phyloP scores from a whole-genome alignment of 2,797 vertebrate genomes.

The Petrocephalus schoutedeni region DNA sequence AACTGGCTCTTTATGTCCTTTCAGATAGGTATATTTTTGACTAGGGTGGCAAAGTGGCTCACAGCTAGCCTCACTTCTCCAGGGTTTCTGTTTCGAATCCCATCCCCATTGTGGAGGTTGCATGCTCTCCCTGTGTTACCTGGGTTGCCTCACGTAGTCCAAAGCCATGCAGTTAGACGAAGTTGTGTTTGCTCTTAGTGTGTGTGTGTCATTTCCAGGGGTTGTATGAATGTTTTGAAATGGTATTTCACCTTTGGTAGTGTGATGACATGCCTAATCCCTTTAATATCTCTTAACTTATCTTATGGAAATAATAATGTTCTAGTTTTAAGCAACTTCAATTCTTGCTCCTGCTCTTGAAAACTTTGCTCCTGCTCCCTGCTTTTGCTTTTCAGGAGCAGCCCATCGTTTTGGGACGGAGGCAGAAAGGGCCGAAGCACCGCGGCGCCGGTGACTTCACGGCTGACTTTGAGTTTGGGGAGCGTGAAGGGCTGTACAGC shows the following conservation, averaged over 20 bases:
- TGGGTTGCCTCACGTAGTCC: neutral
- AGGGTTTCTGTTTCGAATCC: neutral
- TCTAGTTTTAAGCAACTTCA: neutral
- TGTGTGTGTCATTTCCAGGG: neutral
- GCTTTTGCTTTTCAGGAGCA: conserved; percentile 49
- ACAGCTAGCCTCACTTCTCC: neutral
- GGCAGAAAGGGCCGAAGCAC: conserved; percentile 56
- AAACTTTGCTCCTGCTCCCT: neutral
- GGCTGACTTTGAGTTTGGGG: conserved; percentile 73
- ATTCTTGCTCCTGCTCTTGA: neutral
- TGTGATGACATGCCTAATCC: neutral
- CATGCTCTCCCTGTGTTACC: neutral
- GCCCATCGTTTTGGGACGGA: conserved; percentile 60
- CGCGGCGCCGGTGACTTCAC: conserved; percentile 65
- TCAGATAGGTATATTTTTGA: neutral
- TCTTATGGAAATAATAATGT: neutral
- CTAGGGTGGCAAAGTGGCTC: neutral
- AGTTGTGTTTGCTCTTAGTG: neutral
- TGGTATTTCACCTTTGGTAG: neutral
- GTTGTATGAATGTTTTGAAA: neutral
- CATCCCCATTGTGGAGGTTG: neutral
- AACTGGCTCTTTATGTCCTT: neutral
- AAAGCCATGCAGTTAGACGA: neutral
- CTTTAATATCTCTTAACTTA: neutral
- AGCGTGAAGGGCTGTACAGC: conserved; percentile 59